Evolutionary conservation across 1,140 invertebrate species (phyloP).

Genomic region (Drosophila nikananu): DNA sequence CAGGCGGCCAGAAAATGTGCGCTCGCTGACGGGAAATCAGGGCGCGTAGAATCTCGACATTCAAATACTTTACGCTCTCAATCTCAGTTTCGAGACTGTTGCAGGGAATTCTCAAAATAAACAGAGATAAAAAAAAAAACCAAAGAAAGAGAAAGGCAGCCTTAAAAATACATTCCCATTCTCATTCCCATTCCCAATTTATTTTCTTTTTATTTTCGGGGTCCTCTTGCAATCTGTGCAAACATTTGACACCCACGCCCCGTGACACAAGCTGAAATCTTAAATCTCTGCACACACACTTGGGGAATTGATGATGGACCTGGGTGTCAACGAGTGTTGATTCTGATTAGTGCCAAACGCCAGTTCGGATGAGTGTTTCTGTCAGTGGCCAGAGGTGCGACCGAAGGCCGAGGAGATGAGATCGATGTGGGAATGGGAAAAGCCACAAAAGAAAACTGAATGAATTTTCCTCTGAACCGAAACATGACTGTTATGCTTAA

Average conservation of each 20-base stretch:
- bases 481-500: slow-evolving; percentile 2
- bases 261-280: slow-evolving; percentile 49
- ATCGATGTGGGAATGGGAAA: slow-evolving; percentile 14
- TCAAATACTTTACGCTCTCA: slow-evolving; percentile 13
- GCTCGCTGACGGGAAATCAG: slow-evolving; percentile 11
- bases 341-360: slow-evolving; percentile 73
- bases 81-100: too few species aligned
- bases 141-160: slow-evolving; percentile 37
- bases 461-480: background rate
- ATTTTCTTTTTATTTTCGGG: slow-evolving; percentile 23
- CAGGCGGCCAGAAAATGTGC: slow-evolving; percentile 47
- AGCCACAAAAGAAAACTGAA: background rate
- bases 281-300: slow-evolving; percentile 12
- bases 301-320: slow-evolving; percentile 16
- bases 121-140: slow-evolving; percentile 6
- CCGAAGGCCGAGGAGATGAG: slow-evolving; percentile 8
- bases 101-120: slow-evolving; percentile 43
- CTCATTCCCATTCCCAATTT: slow-evolving; percentile 6
- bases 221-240: slow-evolving; percentile 47
- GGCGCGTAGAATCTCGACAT: slow-evolving; percentile 30
- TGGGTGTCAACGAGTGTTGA: slow-evolving; percentile 28
- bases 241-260: slow-evolving; percentile 42
- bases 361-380: slow-evolving; percentile 48
- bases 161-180: slow-evolving; percentile 30
- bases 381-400: slow-evolving; percentile 38